Evolutionary conservation across 2,113 vertebrate genomes (phyloP), one percentile per base, ranked within the genome.

Genomic region (Oostethus manadensis): DNA sequence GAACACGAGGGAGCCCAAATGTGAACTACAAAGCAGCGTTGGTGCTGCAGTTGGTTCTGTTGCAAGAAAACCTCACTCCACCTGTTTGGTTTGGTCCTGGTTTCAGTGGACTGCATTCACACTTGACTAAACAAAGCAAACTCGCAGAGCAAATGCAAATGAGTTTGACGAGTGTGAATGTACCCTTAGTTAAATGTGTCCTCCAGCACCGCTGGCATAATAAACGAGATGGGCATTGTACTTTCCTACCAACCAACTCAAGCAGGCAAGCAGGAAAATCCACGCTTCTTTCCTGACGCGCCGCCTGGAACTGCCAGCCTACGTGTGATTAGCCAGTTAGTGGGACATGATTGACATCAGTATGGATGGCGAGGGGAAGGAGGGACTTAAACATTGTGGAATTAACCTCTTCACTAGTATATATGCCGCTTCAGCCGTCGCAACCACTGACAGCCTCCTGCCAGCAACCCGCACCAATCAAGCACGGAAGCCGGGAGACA

Each of bases 181-280:
- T 6, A 29, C 26, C 26, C 26, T 29, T 29, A 29, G 26, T 29
- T 29, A 66, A 66, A 64, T 74, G 75, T 78, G 64, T 73, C 68
- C 70, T 45, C 66, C 20, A 56, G 69, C 66, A 73, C 77, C 68
- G 78, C 68, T 84, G 79, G 74, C 75, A 70, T 76, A 64, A 68
- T 64, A 66, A 84, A 77, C 66, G 35, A 64, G 55, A 62, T 55
- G 56, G 60, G 22, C 60, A 66, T 21, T 49, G 67, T 35, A 62
- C 56, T 49, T 55, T 75, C 73, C 83, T 87, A 83, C 80, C 85
- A 85, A 78, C 64, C 67, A 70, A 58, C 78, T 84, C 71, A 85
- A 87, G 84, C 17, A 85, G 80, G 70, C 82, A 76, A 89, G 85
- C 84, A 85, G 87, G 84, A 84, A 84, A 88, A 88, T 62, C 23